Conservation (phyloP, 2,113 vertebrate species). For the Maccullochella peelii region DNA sequence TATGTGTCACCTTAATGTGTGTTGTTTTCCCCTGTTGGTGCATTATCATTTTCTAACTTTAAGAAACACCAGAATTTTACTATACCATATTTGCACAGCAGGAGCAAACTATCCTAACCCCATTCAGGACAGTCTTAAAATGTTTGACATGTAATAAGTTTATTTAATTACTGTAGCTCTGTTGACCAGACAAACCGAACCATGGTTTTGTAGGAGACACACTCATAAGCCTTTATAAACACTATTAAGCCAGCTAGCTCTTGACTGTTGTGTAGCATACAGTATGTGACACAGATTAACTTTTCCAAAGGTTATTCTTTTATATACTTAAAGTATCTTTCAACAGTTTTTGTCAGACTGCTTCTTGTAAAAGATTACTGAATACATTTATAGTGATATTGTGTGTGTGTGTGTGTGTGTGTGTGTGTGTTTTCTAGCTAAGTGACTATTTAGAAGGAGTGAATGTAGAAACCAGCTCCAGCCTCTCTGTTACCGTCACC, state of each 20-base stretch:
- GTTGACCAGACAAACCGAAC: neutral
- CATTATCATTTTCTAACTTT: neutral
- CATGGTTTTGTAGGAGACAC: neutral
- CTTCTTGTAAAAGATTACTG: neutral
- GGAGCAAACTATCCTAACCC: too few species aligned
- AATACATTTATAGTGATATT: neutral
- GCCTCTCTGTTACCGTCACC: constrained; percentile 94
- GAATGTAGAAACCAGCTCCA: constrained; percentile 92
- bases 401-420: neutral
- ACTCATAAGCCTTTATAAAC: neutral
- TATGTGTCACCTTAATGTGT: too few species aligned
- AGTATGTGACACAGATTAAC: neutral
- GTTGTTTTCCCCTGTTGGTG: neutral
- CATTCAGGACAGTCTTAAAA: neutral
- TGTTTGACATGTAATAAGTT: too few species aligned
- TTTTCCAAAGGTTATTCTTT: neutral
- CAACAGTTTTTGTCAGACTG: neutral
- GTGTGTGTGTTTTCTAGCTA: constrained; percentile 82
- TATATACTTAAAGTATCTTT: neutral
- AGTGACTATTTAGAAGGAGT: constrained; percentile 96
- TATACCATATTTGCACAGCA: neutral
- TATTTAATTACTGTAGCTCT: neutral
- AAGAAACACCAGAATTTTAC: neutral
- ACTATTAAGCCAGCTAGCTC: neutral
- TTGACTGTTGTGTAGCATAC: neutral